Evolutionary conservation across 1,140 invertebrate genomes (phyloP), one percentile per base, ranked within the genome.

Genomic region (Lethrus apterus): DNA sequence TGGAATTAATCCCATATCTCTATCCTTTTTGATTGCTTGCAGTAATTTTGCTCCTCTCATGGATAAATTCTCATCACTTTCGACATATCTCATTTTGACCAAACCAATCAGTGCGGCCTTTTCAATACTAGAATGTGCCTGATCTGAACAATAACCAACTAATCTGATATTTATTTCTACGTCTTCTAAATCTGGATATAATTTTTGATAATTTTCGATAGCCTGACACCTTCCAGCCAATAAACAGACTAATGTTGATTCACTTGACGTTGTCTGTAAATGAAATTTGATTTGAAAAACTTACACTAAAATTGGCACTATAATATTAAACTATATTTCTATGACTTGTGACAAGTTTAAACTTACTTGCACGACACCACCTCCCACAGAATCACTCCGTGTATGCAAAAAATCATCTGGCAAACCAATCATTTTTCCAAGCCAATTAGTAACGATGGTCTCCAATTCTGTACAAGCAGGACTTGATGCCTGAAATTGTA

Each of bases 391-490:
- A 15, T 79, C 79, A 19, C 79, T 76, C 56, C 77, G 76, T 51
- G 77, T 70, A 57, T 90, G 84, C 0, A 97, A 72, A 67, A 95
- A 96, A 20, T 85, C 79, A 2, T 92, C 83, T 0, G 95, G 95
- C 17, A 98, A 73, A 2, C 89, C 83, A 10, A 98, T 80, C 77
- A 95, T 86, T 71, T 95, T 91, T 3, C 88, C 93, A 23, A 99
- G 68, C 96, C 96, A 99, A 70, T 99, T 95, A 84, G 96, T 91
- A 17, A 95, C 89, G 3, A 94, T 80, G 51, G 92, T 94, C 74
- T 99, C 95, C 45, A 99, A 66, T 68, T 98, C 95, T 0, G 95
- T 99, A 60, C 92, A 95, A 7, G 91, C 90, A 3, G 95, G 95
- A 57, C 91, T 93, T 1, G 91, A 87, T 1, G 87, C 87, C 90